phyloP scores from a whole-genome alignment of 2,113 vertebrate species.

The Thalassoma bifasciatum region DNA sequence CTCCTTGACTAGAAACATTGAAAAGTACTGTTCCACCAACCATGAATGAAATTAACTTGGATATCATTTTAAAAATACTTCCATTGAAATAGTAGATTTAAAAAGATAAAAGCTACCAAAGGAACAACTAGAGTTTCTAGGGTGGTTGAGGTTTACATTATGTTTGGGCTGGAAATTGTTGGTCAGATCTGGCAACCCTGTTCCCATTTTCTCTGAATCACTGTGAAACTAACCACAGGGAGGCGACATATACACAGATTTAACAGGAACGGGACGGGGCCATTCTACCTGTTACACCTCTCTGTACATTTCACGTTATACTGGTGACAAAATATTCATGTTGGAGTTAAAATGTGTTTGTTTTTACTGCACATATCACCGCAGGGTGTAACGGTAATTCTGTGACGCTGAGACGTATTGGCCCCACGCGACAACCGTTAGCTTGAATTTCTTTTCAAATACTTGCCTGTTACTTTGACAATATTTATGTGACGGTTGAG shows the following conservation, averaged over 20 bases:
- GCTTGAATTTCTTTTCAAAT: background rate
- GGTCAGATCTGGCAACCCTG: too few relatives aligned
- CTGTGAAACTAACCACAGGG: slow-evolving; percentile 44
- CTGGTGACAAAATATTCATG: background rate
- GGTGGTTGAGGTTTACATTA: too few relatives aligned
- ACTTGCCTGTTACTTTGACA: background rate
- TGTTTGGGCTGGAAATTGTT: too few relatives aligned
- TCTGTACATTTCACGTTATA: background rate
- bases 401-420: too few relatives aligned
- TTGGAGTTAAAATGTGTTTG: rapidly evolving
- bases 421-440: too few relatives aligned
- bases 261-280: background rate
- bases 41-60: too few relatives aligned
- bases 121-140: too few relatives aligned
- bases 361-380: background rate
- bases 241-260: slow-evolving; percentile 50
- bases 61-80: too few relatives aligned
- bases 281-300: slow-evolving; percentile 67
- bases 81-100: too few relatives aligned
- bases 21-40: too few relatives aligned
- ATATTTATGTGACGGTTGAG: background rate
- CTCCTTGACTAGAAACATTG: too few relatives aligned
- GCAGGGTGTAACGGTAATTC: background rate
- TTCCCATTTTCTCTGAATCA: background rate
- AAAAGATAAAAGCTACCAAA: too few relatives aligned